Percentiles rank a stretch among this genome's conserved stretches.
phyloP scores from a whole-genome alignment of 2,797 vertebrate genomes.

The Coranthus polyacanthus region DNA sequence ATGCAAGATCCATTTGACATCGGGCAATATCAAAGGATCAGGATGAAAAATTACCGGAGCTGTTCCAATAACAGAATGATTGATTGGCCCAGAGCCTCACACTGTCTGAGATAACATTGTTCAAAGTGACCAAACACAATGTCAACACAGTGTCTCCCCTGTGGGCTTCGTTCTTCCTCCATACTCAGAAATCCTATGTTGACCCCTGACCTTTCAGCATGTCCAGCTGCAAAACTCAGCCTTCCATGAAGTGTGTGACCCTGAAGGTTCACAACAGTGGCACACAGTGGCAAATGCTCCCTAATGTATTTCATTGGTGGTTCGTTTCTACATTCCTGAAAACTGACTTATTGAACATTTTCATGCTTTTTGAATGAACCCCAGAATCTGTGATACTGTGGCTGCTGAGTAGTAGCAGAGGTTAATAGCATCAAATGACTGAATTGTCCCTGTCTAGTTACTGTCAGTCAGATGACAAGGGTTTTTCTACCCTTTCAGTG shows the following conservation, averaged over 20 bases:
- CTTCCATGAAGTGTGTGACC: slow-evolving; percentile 55
- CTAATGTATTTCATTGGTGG: slow-evolving; percentile 57
- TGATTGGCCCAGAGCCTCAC: slow-evolving; percentile 69
- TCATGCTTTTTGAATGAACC: slow-evolving; percentile 32
- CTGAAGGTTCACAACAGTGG: slow-evolving; percentile 52
- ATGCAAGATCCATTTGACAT: slow-evolving; percentile 50
- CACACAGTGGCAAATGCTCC: slow-evolving; percentile 45
- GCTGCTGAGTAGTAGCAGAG: slow-evolving; percentile 46
- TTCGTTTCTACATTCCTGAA: slow-evolving; percentile 38
- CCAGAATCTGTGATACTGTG: too few relatives aligned
- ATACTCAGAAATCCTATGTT: slow-evolving; percentile 64
- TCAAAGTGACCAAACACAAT: slow-evolving; percentile 78
- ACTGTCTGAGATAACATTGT: slow-evolving; percentile 81
- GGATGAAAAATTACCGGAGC: slow-evolving; percentile 77
- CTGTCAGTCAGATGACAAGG: slow-evolving; percentile 66
- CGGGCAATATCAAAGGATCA: slow-evolving; percentile 69
- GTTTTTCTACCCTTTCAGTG: slow-evolving; percentile 41
- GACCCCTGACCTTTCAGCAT: slow-evolving; percentile 68
- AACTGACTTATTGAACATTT: slow-evolving; percentile 35
- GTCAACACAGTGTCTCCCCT: slow-evolving; percentile 77
- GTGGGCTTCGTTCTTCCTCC: slow-evolving; percentile 62
- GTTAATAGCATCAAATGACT: slow-evolving; percentile 67
- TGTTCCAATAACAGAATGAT: slow-evolving; percentile 80
- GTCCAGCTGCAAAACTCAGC: slow-evolving; percentile 76
- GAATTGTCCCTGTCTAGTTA: slow-evolving; percentile 71